Conservation (phyloP, 2,113 vertebrate genomes). For the Colossoma macropomum region DNA sequence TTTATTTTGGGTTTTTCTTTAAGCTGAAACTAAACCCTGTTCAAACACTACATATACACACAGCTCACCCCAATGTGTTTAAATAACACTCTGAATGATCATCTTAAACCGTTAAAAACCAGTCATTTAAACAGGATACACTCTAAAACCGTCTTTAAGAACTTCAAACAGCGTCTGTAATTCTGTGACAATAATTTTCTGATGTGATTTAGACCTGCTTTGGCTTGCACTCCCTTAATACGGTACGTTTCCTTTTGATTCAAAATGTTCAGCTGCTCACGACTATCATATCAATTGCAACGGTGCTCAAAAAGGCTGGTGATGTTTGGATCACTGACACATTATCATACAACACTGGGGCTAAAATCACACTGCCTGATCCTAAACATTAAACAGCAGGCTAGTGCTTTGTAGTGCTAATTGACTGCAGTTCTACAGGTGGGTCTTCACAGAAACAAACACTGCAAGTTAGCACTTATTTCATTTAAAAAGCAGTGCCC, state of each 20-base stretch:
- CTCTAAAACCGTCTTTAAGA: neutral
- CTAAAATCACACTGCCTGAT: neutral
- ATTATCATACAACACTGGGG: neutral
- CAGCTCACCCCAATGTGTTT: neutral
- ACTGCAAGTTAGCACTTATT: neutral
- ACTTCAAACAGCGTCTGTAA: neutral
- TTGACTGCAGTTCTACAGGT: neutral
- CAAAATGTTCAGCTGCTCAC: neutral
- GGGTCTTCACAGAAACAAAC: neutral
- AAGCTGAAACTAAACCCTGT: constrained; percentile 19
- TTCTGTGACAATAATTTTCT: neutral
- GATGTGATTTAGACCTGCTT: neutral
- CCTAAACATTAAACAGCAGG: neutral
- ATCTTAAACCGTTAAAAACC: neutral
- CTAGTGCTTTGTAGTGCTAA: neutral
- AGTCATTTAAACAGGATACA: neutral
- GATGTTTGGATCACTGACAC: neutral
- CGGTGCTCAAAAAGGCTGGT: no score
- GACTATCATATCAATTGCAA: neutral
- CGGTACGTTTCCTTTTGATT: neutral
- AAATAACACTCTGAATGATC: constrained; percentile 19
- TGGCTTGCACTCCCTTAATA: neutral
- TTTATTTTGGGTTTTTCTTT: neutral
- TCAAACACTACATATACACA: neutral
- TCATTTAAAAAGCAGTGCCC: no score